phyloP scores from a whole-genome alignment of 2,113 vertebrate species.

The Trematocara unimaculatum region DNA sequence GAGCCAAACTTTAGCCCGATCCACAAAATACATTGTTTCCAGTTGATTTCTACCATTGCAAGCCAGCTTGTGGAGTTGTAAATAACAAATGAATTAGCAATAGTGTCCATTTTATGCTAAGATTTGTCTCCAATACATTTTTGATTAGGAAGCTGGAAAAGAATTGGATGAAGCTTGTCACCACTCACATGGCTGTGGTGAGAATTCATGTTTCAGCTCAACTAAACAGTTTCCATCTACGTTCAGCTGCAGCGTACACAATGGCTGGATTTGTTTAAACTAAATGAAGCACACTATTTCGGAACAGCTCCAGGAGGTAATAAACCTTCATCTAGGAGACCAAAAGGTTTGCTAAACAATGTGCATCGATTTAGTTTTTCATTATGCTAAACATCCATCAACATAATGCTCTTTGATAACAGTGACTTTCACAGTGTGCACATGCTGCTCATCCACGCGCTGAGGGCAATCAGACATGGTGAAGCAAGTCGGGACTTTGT shows the following conservation, averaged over 20 bases:
- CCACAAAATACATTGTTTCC: not conserved
- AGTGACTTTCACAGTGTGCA: not conserved
- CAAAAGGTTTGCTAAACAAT: not conserved
- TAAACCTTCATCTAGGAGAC: not conserved
- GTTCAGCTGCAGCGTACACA: not conserved
- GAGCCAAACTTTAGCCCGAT: not conserved
- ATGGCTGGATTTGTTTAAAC: not conserved
- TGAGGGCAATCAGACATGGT: not conserved
- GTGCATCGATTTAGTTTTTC: not conserved
- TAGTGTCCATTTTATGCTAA: not conserved
- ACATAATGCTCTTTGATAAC: not conserved
- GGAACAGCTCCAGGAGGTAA: not conserved
- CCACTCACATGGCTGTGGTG: not conserved
- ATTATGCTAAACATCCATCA: not conserved
- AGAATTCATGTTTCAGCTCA: not conserved
- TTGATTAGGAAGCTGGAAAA: not conserved
- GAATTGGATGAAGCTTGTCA: not conserved
- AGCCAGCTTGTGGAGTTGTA: not conserved
- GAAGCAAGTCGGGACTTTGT: not conserved
- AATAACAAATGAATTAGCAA: not conserved
- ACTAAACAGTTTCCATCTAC: not conserved
- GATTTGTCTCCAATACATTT: not conserved
- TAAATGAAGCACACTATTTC: not conserved
- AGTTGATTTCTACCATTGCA: not conserved
- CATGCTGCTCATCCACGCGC: not conserved